Evolutionary conservation across 1,140 invertebrate species (phyloP).

Genomic region (Pissodes strobi): DNA sequence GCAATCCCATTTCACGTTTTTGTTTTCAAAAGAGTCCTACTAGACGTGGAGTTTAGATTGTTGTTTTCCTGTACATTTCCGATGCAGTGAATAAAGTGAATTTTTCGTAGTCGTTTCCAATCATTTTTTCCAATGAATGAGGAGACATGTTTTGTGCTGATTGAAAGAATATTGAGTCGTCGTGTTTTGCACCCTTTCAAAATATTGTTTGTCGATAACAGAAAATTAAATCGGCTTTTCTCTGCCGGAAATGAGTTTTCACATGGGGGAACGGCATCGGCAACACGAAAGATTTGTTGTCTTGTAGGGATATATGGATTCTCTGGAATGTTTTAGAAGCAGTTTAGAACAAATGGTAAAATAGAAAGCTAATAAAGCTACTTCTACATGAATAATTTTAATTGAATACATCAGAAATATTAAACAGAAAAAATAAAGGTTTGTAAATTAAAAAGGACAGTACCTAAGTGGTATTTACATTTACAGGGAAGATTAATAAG

Average conservation of each 20-base stretch:
- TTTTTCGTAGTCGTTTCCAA: slow-evolving; percentile 33
- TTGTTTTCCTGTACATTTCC: slow-evolving; percentile 31
- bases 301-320: too few species aligned
- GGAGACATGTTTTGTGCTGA: slow-evolving; percentile 42
- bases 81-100: slow-evolving; percentile 12
- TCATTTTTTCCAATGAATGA: slow-evolving; percentile 41
- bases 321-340: too few species aligned
- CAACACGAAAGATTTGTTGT: slow-evolving; percentile 8
- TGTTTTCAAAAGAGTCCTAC: slow-evolving; percentile 15
- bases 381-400: too few species aligned
- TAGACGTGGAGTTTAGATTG: slow-evolving; percentile 22
- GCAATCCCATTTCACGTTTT: background rate
- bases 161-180: slow-evolving; percentile 47
- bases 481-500: too few species aligned
- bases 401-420: too few species aligned
- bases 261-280: slow-evolving; percentile 35
- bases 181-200: slow-evolving; percentile 37
- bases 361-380: too few species aligned
- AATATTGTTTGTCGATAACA: slow-evolving; percentile 48
- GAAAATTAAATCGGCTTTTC: slow-evolving; percentile 49
- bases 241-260: slow-evolving; percentile 47
- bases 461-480: too few species aligned
- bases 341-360: too few species aligned
- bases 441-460: too few species aligned
- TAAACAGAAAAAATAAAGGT: too few species aligned